Base-by-base conservation (phyloP, 2,113 vertebrate genomes). In the Leptosomus discolor region DNA sequence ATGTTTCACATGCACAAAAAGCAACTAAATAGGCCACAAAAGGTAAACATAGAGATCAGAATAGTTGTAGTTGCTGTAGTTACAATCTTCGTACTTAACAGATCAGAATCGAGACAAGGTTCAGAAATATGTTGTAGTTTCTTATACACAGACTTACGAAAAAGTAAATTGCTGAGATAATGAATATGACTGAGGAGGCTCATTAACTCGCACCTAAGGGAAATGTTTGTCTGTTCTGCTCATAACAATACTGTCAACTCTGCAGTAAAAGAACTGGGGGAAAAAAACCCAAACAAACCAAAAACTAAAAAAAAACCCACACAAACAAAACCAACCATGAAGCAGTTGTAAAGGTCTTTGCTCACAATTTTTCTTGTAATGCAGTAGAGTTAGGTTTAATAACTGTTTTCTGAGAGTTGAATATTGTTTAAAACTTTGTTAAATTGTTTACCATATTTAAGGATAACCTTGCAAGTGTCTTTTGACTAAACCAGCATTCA, bases 171-270 rank as follows among this genome's bases (percentile, higher is more conserved):
- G 97, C 89, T 98, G 92, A 92, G 87, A 97, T 98, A 98, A 98
- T 98, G 97, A 98, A 98, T 97, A 86, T 98, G 96, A 98, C 98
- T 98, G 98, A 98, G 98, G 96, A 98, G 85, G 86, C 93, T 98
- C 97, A 97, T 99, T 98, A 98, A 97, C 94, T 76, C 37, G 96
- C 97, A 98, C 98, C 98, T 98, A 97, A 98, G 98, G 98, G 98
- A 98, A 97, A 97, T 97, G 94, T 98, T 98, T 98, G 97, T 96
- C 97, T 97, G 53, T 90, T 93, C 94, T 98, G 86, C 74, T 92
- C 69, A 81, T 95, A 84, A 75, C 82, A 90, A n/a, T 90, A 87
- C 87, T 97, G 98, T 97, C 97, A 98, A 96, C 88, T 97, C 97
- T 94, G 94, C 95, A 98, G 92, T 94, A 93, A 95, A 95, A 97